Evolutionary conservation across 2,888 invertebrate species (phyloP), one percentile per base, ranked within the genome.

Genomic region (Eucera pruinosa): DNA sequence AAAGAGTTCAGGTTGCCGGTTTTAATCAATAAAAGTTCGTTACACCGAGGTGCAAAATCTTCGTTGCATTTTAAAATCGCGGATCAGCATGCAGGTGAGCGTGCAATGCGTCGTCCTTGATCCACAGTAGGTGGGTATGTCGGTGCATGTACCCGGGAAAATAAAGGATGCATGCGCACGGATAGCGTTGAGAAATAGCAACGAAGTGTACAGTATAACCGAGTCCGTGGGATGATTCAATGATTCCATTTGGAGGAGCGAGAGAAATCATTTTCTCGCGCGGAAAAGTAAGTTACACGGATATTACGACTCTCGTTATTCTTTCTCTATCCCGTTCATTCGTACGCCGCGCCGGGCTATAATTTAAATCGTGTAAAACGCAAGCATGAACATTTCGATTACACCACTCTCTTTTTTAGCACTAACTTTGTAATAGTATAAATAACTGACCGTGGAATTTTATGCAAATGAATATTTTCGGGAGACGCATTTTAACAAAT

Each of bases 91-190:
- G 78, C 78, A 75, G 69, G 70, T 70, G 61, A 62, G 58, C 66
- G 70, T 62, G 78, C 78, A 36, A 43, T 58, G 60, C 62, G 39
- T 65, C 78, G 79, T 78, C 79, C 79, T 80, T 80, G 79, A 80
- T 80, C 79, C 79, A 62, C 73, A 73, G 79, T 73, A 66, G 79
- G 79, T 73, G 79, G 79, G 68, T 73, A 72, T n/a, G 61, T 69
- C 45, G 73, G 69, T 78, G 68, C 79, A 54, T 78, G 79, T 78
- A 72, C 18, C 61, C 52, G 67, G 54, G 65, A 71, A 79, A 79
- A 78, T 78, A 79, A 72, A 79, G 72, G 68, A 73, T 62, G 48
- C 67, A 43, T 43, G 78, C 39, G 55, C 68, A 62, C 48, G 61
- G 45, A 62, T 68, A 57, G 48, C 48, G 65, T 78, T 79, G 69